Conservation (phyloP, 2,113 vertebrate species). For the Pitta sordida region DNA sequence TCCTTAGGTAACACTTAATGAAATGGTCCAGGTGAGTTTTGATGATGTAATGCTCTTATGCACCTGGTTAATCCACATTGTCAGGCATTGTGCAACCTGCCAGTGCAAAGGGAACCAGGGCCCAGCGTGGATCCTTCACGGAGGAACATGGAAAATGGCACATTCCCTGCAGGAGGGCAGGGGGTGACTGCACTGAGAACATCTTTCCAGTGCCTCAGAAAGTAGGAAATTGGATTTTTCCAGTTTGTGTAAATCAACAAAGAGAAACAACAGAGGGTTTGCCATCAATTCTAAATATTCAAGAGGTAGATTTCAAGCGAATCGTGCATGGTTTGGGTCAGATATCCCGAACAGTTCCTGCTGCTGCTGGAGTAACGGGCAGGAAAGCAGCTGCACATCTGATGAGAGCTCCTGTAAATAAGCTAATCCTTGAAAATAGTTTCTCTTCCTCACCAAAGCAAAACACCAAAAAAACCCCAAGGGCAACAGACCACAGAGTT, state of each 20-base stretch:
- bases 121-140: neutral
- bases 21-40: neutral
- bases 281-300: neutral
- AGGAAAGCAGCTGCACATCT: neutral
- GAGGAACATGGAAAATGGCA: neutral
- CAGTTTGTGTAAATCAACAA: neutral
- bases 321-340: neutral
- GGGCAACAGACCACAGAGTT: neutral
- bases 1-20: neutral
- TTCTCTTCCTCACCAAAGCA: neutral
- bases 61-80: neutral
- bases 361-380: neutral
- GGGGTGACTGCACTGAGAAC: neutral
- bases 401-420: neutral
- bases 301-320: neutral
- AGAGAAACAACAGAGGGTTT: neutral
- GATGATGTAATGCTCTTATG: neutral
- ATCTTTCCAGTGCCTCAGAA: neutral
- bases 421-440: neutral
- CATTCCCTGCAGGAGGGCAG: neutral
- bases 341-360: neutral
- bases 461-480: neutral
- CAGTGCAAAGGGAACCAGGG: neutral
- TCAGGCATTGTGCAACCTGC: neutral
- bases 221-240: neutral